Evolutionary conservation across 1,140 invertebrate species (phyloP).

Genomic region (Bombus impatiens): DNA sequence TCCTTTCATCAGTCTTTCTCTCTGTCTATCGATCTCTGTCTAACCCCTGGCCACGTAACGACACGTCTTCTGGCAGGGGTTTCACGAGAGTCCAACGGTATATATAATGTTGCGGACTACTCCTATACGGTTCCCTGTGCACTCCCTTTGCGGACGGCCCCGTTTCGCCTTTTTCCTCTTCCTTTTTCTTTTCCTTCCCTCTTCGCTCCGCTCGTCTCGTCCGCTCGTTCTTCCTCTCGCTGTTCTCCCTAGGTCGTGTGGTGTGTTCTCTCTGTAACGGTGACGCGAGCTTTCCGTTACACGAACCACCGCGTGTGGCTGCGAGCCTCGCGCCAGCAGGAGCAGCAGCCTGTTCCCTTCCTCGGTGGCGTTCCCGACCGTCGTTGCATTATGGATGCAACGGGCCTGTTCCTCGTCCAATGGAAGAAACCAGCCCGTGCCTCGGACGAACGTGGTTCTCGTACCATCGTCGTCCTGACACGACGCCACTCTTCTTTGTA

Average conservation of each 20-base stretch:
- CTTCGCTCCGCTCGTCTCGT: neutral
- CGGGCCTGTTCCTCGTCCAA: constrained; percentile 27
- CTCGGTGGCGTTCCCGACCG: constrained; percentile 32
- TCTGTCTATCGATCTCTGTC: neutral
- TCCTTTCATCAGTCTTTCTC: neutral
- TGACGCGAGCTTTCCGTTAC: constrained; percentile 69
- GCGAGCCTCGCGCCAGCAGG: constrained; percentile 1
- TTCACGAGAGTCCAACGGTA: constrained; percentile 58
- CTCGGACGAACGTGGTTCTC: constrained; percentile 35
- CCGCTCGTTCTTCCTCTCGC: constrained; percentile 23
- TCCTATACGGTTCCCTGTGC: constrained; percentile 47
- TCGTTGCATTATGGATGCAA: constrained; percentile 70
- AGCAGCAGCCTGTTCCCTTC: constrained; percentile 56
- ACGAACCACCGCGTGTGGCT: constrained; percentile 51
- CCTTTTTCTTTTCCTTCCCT: constrained; percentile 44
- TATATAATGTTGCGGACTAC: constrained; percentile 40
- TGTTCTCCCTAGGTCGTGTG: constrained; percentile 15
- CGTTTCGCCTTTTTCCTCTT: constrained; percentile 57
- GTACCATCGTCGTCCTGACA: neutral
- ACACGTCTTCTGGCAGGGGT: constrained; percentile 48
- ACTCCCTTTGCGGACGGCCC: constrained; percentile 56
- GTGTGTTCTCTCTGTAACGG: constrained; percentile 61
- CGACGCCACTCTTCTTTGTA: neutral
- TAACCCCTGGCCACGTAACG: constrained; percentile 28
- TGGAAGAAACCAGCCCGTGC: constrained; percentile 26